A percentile compares a stretch with the other conserved stretches of the same genome.
These are phyloP conservation scores for Apocheima hispidaria DNA, from an alignment of 2,888 invertebrate species.

Conservation along the genomic window DNA sequence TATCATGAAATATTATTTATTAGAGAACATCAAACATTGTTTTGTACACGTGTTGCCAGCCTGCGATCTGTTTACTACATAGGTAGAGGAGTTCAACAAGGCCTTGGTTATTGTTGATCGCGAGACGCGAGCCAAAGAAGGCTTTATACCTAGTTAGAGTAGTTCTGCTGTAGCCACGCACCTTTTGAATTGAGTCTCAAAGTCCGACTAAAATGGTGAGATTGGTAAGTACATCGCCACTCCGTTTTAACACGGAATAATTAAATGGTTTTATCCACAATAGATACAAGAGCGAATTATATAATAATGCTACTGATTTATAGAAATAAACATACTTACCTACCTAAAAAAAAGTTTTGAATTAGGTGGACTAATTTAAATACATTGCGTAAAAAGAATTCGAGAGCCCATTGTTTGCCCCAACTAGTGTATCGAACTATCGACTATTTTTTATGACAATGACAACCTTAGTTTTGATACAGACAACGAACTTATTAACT, in stretches of 20 bases:
- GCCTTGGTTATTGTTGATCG: slow-evolving; percentile 4
- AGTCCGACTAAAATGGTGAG: not conserved
- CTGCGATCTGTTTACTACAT: slow-evolving; percentile 3
- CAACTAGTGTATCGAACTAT: not conserved
- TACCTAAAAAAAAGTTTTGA: no score
- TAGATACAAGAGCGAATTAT: no score
- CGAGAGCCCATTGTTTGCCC: not conserved
- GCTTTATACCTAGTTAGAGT: not conserved
- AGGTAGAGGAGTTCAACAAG: not conserved
- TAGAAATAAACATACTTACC: no score
- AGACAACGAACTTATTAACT: slow-evolving; percentile 25
- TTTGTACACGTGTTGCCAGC: slow-evolving; percentile 5
- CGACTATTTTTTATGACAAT: not conserved
- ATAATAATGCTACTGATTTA: no score
- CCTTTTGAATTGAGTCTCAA: not conserved
- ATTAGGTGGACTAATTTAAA: no score
- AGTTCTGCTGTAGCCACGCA: not conserved
- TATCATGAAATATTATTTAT: not conserved
- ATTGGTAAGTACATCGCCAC: not conserved
- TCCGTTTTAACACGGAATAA: not conserved
- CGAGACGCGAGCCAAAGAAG: slow-evolving; percentile 5
- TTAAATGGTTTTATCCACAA: no score
- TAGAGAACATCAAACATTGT: not conserved
- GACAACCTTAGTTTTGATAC: slow-evolving; percentile 5
- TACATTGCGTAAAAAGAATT: not conserved